These are phyloP conservation scores for Rhabdomys dilectus DNA, from an alignment of 2,113 vertebrate species.

Conservation along the genomic window DNA sequence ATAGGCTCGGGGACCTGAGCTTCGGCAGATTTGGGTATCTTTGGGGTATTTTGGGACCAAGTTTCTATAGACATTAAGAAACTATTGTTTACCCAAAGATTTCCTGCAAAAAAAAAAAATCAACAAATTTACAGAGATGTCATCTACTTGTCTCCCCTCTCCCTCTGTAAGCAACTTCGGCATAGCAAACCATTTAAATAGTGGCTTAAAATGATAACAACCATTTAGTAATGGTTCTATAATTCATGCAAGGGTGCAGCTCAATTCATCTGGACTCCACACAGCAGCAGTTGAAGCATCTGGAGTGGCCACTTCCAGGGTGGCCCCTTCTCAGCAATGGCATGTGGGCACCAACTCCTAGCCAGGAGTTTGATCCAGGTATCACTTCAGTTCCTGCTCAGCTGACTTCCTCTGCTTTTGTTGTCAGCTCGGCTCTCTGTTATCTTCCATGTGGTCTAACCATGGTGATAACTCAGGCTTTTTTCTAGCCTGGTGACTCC, in stretches of 20 bases:
- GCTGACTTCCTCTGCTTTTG: background rate
- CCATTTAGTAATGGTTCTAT: background rate
- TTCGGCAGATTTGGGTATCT: background rate
- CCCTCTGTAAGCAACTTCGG: background rate
- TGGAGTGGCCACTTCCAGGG: background rate
- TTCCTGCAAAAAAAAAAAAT: background rate
- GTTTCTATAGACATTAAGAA: background rate
- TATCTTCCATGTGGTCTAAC: background rate
- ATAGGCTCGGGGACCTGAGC: no score
- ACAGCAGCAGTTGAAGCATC: background rate
- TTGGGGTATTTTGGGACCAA: background rate
- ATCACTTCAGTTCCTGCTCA: background rate
- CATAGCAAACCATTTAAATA: background rate
- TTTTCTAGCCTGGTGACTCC: background rate
- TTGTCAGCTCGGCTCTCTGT: background rate
- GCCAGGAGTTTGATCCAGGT: background rate
- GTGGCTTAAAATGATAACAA: background rate
- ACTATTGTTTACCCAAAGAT: background rate
- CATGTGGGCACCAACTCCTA: background rate
- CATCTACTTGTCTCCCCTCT: background rate
- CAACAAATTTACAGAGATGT: background rate
- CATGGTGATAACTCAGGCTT: background rate
- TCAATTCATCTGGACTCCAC: background rate
- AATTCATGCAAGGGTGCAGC: background rate
- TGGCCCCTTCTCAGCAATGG: background rate